Percentiles rank a stretch among this genome's conserved stretches.
Evolutionary conservation across 2,113 vertebrate genomes (phyloP).

Genomic region (Mormyrus lacerda): DNA sequence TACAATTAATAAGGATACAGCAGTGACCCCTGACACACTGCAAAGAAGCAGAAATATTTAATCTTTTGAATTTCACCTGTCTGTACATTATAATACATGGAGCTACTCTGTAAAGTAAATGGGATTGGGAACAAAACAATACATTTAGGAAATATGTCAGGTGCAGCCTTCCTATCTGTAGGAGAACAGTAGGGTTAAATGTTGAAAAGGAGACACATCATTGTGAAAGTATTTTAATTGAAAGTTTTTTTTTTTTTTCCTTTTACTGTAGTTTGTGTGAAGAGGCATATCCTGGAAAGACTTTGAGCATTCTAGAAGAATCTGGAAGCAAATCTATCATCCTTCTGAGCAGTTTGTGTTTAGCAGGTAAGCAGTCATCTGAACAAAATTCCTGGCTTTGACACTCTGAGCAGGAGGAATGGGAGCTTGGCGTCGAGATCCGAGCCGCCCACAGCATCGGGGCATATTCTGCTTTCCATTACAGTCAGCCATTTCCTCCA

Average conservation of each 20-base stretch:
- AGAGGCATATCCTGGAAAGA: background rate
- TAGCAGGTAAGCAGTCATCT: background rate
- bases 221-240: background rate
- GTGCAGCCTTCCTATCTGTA: background rate
- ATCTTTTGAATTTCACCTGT: background rate
- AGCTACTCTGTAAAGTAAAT: background rate
- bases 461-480: background rate
- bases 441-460: background rate
- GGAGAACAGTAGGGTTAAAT: background rate
- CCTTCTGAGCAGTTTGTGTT: background rate
- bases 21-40: background rate
- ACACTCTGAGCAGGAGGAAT: background rate
- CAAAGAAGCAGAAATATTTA: background rate
- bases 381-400: background rate
- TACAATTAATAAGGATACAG: background rate
- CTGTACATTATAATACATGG: background rate
- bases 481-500: background rate
- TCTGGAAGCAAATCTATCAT: background rate
- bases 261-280: background rate
- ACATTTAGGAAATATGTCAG: background rate
- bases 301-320: background rate
- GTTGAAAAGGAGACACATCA: background rate
- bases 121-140: background rate
- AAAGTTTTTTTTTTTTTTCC: background rate
- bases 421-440: background rate